Evolutionary conservation across 2,797 vertebrate genomes (phyloP).

Genomic region (Trematomus bernacchii): DNA sequence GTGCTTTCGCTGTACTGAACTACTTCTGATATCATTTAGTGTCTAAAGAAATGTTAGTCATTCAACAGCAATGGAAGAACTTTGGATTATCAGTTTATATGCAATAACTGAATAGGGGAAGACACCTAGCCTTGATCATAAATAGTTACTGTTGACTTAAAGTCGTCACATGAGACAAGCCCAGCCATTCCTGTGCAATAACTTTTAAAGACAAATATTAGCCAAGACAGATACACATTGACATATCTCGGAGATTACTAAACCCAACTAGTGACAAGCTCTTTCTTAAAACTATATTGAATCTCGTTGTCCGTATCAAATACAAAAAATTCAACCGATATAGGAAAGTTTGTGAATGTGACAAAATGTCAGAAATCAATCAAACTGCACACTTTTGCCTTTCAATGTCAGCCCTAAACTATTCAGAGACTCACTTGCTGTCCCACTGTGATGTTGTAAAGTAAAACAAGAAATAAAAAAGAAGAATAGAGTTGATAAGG

Average conservation of each 20-base stretch:
- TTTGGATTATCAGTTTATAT: neutral
- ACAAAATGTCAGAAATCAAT: neutral
- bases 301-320: too few species aligned
- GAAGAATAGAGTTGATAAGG: too few species aligned
- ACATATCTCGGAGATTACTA: neutral
- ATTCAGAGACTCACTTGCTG: constrained; percentile 8
- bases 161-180: neutral
- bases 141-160: neutral
- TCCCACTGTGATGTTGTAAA: constrained; percentile 5
- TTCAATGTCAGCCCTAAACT: neutral
- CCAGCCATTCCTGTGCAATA: neutral
- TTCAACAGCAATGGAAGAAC: neutral
- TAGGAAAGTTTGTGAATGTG: neutral
- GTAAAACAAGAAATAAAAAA: neutral
- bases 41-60: neutral
- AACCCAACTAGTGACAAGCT: too few species aligned
- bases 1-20: constrained; percentile 14
- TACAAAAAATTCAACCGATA: neutral
- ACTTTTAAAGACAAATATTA: neutral
- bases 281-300: too few species aligned
- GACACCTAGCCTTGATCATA: neutral
- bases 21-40: constrained; percentile 13
- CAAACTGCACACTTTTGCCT: constrained; percentile 9
- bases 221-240: neutral
- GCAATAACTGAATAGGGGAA: neutral